Evolutionary conservation across 2,888 invertebrate genomes (phyloP), one percentile per base, ranked within the genome.

Genomic region (Pollenia griseotomentosa): DNA sequence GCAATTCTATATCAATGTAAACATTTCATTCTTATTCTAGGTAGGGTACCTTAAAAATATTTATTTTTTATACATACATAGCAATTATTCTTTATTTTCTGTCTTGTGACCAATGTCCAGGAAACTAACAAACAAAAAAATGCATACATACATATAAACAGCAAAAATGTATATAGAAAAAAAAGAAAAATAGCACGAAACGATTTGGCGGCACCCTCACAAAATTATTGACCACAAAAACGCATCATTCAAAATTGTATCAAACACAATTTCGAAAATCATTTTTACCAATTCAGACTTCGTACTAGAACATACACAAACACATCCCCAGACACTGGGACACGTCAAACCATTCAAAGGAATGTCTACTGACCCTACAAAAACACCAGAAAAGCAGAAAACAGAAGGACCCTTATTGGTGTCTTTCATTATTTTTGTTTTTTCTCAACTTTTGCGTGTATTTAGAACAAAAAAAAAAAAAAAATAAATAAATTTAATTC

Each of bases 191-290:
- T 77, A 87, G 68, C 75, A 86, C 85, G 86, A 88, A 88, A 83
- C 82, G 89, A 90, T 90, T 90, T 91, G 92, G 91, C 92, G 92
- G 92, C 92, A 92, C 92, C 92, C 92, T 92, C 92, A 90, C 92
- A 92, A 92, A 92, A 92, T 92, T 92, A 92, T 92, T 92, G 92
- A 90, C 89, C 91, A 90, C 88, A 88, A 86, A 81, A 88, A 85
- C 89, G 87, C 88, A 88, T 84, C 86, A 88, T 89, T 89, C 89
- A 88, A 83, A 79, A 83, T 80, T 78, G 88, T 89, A 89, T 89
- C 89, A 88, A 86, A 87, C 79, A 74, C 81, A 79, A 80, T 78
- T 85, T 75, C 19, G 51, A 66, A 77, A 71, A 73, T 75, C 59
- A 79, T 86, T 79, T 70, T 70, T 57, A 48, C 40, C 80, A 81